Base-by-base conservation (phyloP, 2,797 vertebrate species). In the Eulemur albifrons region DNA sequence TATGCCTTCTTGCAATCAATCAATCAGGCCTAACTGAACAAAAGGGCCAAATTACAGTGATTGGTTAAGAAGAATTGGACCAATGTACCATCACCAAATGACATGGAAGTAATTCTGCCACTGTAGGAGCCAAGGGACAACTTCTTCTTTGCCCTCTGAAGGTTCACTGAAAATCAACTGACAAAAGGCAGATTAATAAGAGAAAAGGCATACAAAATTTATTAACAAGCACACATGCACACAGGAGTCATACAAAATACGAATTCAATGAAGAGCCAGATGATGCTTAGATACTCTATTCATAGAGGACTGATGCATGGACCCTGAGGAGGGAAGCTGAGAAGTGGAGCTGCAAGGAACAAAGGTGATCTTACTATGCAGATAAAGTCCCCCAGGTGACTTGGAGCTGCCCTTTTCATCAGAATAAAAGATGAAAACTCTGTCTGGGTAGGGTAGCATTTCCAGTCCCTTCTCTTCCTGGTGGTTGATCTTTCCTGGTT, bases 11-110 rank as follows among this genome's bases (percentile, higher is more conserved):
- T 70, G 18, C 38, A 86, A 95, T 90, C 90, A 92, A 59, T 93
- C 90, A 92, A 52, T 93, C 88, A 96, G n/a, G 40, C 5, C 23
- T 90, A 90, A 93, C 77, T 75, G 81, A 96, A 81, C 70, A 90
- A 92, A 96, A 92, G 14, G 73, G 93, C 30, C 27, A 61, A 93
- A 93, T 72, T 81, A 45, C 18, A 54, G 13, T 85, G 77, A 77
- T 85, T 79, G 67, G 30, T 61, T 67, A 83, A 83, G 59, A 88
- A 77, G 65, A 96, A 40, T 43, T 80, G 43, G n/a, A 85, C 13
- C 9, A 83, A 59, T 30, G 52, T 81, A 52, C 40, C 54, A 43
- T 82, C 67, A 93, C 81, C 70, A 96, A 91, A 90, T 77, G 75
- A 57, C 76, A 48, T 1, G 48, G 32, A 94, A 69, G 40, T 48